phyloP scores from a whole-genome alignment of 1,140 invertebrate species.

The Hyposmocoma kahamanoa region DNA sequence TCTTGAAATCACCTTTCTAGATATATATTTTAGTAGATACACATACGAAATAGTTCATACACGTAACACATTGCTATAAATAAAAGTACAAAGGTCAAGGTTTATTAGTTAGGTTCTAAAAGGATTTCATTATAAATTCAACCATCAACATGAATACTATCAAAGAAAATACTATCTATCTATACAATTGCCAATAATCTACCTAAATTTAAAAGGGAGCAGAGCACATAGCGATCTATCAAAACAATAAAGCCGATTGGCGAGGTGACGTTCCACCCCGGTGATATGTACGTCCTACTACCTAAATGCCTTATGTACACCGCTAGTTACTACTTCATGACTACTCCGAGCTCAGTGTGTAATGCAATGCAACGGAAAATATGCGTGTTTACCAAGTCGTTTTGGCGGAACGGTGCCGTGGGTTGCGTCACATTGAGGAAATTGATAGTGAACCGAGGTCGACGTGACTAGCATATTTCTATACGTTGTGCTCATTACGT shows the following conservation, averaged over 20 bases:
- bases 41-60: no score
- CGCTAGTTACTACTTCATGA: constrained; percentile 73
- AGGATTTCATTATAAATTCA: no score
- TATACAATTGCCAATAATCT: neutral
- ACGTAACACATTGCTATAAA: no score
- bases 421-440: constrained; percentile 71
- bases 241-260: constrained; percentile 72
- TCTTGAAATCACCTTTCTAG: no score
- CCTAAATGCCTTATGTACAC: constrained; percentile 74
- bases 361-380: constrained; percentile 73
- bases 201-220: constrained; percentile 42
- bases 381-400: constrained; percentile 73
- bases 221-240: constrained; percentile 66
- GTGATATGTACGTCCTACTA: constrained; percentile 71
- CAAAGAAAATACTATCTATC: neutral
- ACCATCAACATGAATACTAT: no score
- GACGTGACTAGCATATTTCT: constrained; percentile 67
- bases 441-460: constrained; percentile 69
- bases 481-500: constrained; percentile 46
- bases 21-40: no score
- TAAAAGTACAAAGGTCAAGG: no score
- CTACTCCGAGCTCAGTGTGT: constrained; percentile 72
- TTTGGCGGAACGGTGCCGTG: constrained; percentile 71
- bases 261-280: constrained; percentile 70
- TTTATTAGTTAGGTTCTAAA: no score